phyloP scores from a whole-genome alignment of 1,140 invertebrate genomes.

The Goniozus legneri region DNA sequence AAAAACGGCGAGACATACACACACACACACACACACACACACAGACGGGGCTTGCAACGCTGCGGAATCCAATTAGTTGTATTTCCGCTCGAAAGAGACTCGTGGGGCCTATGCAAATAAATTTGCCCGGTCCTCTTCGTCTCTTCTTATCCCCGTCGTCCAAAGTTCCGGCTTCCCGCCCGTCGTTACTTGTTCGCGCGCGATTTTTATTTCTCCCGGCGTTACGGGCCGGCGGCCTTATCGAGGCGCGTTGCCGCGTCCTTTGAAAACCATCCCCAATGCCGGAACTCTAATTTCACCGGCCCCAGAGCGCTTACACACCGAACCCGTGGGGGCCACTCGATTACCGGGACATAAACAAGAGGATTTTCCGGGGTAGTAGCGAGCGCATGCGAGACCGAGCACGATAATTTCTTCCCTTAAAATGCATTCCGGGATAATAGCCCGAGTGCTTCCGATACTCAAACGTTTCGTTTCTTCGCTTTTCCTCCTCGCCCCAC shows the following conservation, averaged over 20 bases:
- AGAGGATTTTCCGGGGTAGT: conserved; percentile 18
- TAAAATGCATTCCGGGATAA: conserved; percentile 1
- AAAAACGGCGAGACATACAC: background rate
- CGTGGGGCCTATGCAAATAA: conserved; percentile 26
- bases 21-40: background rate
- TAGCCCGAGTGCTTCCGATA: too few relatives aligned
- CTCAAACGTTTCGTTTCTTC: too few relatives aligned
- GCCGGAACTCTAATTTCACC: conserved; percentile 19
- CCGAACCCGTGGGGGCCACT: conserved; percentile 13
- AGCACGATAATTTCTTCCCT: conserved; percentile 16
- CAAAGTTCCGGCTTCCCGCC: background rate
- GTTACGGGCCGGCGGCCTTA: background rate
- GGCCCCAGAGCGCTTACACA: conserved; percentile 7
- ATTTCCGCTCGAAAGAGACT: conserved; percentile 20
- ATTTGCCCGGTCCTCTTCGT: conserved; percentile 13
- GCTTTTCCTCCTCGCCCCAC: conserved; percentile 1
- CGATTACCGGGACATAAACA: conserved; percentile 23
- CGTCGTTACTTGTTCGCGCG: background rate
- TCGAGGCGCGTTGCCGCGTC: too few relatives aligned
- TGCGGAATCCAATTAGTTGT: conserved; percentile 22
- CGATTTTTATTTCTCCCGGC: background rate
- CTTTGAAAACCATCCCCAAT: conserved; percentile 8
- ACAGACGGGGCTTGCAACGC: background rate
- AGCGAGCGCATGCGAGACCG: too few relatives aligned
- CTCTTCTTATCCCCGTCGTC: background rate